Evolutionary conservation across 2,888 invertebrate genomes (phyloP), one percentile per base, ranked within the genome.

Genomic region (Cryptus viduatorius): DNA sequence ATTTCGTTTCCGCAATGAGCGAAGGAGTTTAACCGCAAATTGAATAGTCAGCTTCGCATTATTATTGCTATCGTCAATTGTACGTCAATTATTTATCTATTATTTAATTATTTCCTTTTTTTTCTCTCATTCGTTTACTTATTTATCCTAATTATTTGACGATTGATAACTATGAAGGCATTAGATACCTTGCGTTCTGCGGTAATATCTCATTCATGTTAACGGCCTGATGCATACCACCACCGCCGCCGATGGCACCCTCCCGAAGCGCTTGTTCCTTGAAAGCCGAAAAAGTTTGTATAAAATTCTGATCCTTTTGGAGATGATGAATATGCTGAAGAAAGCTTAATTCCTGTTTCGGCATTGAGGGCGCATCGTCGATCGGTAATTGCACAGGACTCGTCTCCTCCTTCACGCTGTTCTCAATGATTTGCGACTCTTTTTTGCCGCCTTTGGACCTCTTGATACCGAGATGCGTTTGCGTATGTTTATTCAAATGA

Each of bases 401-500:
- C 53, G 61, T 59, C 12, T 90, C 91, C 0, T 82, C 84, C 31
- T 82, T 82, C 8, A 29, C 44, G n/a, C 14, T 50, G 48, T 65
- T 69, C 12, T 81, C 84, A n/a, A 79, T 19, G 1, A 19, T 50
- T 31, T 59, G 86, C 1, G 88, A 16, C 24, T 93, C 93, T 42
- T 93, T 93, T 78, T 92, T 92, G 2, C 50, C 67, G 1, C 86
- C 84, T 84, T 93, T 92, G 5, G 89, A 88, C 50, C 91, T 89
- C 37, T 91, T 92, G 4, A 91, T 90, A 3, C 93, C 93, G 24
- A 94, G 89, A 86, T 95, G 95, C 2, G 94, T 94, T 85, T 94
- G 94, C 4, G 93, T 90, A 83, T 95, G 95, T 86, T 95, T 95
- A 73, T 94, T 94, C 48, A 95, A 90, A 86, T 95, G 95, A 89